phyloP scores from a whole-genome alignment of 2,888 invertebrate species.

The Strigamia maritima region DNA sequence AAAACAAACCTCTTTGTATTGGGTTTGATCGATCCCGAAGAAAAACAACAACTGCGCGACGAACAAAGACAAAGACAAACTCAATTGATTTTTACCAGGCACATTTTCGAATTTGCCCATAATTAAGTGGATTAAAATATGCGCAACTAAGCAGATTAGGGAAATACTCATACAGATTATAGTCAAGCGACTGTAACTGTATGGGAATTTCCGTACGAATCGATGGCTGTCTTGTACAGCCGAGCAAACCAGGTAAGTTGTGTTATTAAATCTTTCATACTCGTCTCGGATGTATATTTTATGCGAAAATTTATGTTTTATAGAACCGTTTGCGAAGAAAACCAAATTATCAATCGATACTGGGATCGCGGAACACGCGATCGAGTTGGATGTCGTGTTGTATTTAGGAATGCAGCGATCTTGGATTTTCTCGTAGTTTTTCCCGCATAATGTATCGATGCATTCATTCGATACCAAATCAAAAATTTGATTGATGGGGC shows the following conservation, averaged over 20 bases:
- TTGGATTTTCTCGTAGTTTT: background rate
- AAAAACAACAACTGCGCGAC: slow-evolving; percentile 51
- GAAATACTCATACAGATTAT: slow-evolving; percentile 49
- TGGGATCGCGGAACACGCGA: too few species aligned
- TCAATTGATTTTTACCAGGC: slow-evolving; percentile 53
- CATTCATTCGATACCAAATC: background rate
- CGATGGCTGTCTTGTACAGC: background rate
- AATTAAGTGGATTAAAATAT: slow-evolving; percentile 50
- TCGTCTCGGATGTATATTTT: background rate
- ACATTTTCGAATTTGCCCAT: slow-evolving; percentile 51
- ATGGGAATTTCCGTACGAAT: background rate
- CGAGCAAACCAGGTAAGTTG: background rate
- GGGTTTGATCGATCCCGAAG: slow-evolving; percentile 43
- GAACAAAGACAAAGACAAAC: slow-evolving; percentile 51
- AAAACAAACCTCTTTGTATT: slow-evolving; percentile 44
- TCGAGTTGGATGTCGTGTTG: too few species aligned
- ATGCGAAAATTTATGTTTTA: background rate
- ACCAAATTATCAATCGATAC: background rate
- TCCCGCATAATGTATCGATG: background rate
- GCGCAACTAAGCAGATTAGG: slow-evolving; percentile 49
- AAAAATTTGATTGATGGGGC: background rate
- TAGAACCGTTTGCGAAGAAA: background rate
- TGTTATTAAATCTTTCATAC: background rate
- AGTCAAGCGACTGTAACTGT: background rate
- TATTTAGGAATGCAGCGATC: background rate